A percentile compares a stretch with the other conserved stretches of the same genome.
phyloP scores from a whole-genome alignment of 1,140 invertebrate species.

The Neuroterus valhalla region DNA sequence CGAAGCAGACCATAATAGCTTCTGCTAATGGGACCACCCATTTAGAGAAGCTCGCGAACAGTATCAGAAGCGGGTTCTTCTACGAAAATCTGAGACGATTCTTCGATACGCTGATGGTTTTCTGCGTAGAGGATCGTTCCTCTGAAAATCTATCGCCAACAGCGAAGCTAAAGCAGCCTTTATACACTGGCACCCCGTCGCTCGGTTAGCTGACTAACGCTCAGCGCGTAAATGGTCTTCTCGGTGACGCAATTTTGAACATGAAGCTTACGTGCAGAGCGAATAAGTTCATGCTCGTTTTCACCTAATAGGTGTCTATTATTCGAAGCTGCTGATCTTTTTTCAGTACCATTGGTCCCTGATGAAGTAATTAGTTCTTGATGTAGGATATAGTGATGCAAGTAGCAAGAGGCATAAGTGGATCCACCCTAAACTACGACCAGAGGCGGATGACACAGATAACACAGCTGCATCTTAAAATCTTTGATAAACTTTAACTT shows the following conservation, averaged over 20 bases:
- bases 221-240: neutral
- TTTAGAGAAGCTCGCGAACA: slow-evolving; percentile 25
- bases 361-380: neutral
- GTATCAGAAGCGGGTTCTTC: neutral
- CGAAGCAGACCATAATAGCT: slow-evolving; percentile 11
- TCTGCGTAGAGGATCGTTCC: slow-evolving; percentile 6
- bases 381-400: neutral
- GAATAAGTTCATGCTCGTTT: slow-evolving; percentile 9
- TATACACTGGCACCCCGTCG: slow-evolving; percentile 12
- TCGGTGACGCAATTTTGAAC: slow-evolving; percentile 9
- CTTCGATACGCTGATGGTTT: slow-evolving; percentile 23
- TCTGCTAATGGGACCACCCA: slow-evolving; percentile 26
- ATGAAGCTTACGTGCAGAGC: slow-evolving; percentile 16
- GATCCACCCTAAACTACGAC: no score
- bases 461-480: no score
- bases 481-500: no score
- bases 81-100: slow-evolving; percentile 25
- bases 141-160: slow-evolving; percentile 11
- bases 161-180: slow-evolving; percentile 24
- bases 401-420: neutral
- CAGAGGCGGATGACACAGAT: no score
- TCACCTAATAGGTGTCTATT: neutral
- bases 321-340: neutral
- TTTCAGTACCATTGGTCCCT: neutral
- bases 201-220: neutral